Conservation (phyloP, 2,888 invertebrate genomes). For the Calephelis perditalis region DNA sequence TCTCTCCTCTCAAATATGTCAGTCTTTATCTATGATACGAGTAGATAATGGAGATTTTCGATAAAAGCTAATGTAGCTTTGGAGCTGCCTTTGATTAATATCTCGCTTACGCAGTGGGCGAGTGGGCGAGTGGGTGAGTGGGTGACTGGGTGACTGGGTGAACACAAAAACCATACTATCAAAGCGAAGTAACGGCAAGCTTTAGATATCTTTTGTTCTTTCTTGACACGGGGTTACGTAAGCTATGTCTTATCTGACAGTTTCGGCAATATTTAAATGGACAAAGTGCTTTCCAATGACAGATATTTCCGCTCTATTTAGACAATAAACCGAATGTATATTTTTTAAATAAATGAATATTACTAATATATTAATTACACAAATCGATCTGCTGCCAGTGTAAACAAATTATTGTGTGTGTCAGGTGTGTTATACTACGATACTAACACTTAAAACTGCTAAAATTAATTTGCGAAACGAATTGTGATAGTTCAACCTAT, state of each 20-base stretch:
- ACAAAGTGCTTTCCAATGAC: no score
- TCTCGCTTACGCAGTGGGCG: slow-evolving; percentile 53
- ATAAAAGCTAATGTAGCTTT: slow-evolving; percentile 54
- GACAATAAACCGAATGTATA: no score
- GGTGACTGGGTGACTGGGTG: slow-evolving; percentile 22
- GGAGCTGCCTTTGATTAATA: slow-evolving; percentile 69
- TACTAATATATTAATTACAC: no score
- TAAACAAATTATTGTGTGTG: no score
- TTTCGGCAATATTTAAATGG: slow-evolving; percentile 13
- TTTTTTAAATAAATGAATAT: no score
- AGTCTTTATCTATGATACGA: slow-evolving; percentile 38
- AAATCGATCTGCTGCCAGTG: no score
- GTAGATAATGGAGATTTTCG: slow-evolving; percentile 47
- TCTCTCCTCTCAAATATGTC: slow-evolving; percentile 29
- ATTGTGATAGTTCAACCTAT: no score
- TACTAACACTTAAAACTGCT: no score
- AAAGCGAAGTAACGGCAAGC: slow-evolving; percentile 45
- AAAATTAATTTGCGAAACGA: no score
- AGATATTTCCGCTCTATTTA: background rate
- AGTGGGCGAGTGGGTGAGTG: slow-evolving; percentile 31
- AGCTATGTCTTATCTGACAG: slow-evolving; percentile 30
- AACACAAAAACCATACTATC: slow-evolving; percentile 51
- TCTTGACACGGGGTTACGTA: slow-evolving; percentile 38
- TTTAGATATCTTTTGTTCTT: slow-evolving; percentile 50
- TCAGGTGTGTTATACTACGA: no score